Percentiles rank a stretch among this genome's conserved stretches.
Conservation (phyloP, 2,888 invertebrate species). For the Epirrita christyi region DNA sequence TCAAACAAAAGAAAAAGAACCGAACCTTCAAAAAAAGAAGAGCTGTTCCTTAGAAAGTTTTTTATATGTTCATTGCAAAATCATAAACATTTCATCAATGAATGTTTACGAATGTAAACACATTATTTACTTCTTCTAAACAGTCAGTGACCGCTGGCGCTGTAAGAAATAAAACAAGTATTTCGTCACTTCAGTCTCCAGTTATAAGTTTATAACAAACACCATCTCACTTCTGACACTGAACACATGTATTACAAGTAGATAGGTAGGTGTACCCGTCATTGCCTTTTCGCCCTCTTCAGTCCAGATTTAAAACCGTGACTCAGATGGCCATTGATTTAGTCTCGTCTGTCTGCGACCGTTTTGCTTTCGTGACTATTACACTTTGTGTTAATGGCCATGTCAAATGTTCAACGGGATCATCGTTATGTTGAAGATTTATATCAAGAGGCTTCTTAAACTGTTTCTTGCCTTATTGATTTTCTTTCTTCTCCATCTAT, state of each 20-base stretch:
- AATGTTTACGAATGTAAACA: background rate
- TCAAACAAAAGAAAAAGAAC: too few species aligned
- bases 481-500: too few species aligned
- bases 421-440: conserved; percentile 1
- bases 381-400: conserved; percentile 25
- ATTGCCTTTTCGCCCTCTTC: conserved; percentile 15
- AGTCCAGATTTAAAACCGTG: conserved; percentile 46
- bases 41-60: too few species aligned
- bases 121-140: background rate
- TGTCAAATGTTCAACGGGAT: conserved; percentile 16
- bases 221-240: conserved; percentile 1
- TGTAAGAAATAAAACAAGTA: background rate
- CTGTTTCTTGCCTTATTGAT: too few species aligned
- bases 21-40: too few species aligned
- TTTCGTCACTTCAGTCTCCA: background rate
- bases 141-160: background rate
- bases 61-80: too few species aligned
- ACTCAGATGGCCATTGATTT: conserved; percentile 47
- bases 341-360: conserved; percentile 42
- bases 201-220: background rate
- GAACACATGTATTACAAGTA: conserved; percentile 6
- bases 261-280: background rate
- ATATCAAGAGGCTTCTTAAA: background rate
- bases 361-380: conserved; percentile 36
- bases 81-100: too few species aligned